Percentiles rank a stretch among this genome's conserved stretches.
Evolutionary conservation across 1,140 invertebrate species (phyloP).

Genomic region (Oryzaephilus surinamensis): DNA sequence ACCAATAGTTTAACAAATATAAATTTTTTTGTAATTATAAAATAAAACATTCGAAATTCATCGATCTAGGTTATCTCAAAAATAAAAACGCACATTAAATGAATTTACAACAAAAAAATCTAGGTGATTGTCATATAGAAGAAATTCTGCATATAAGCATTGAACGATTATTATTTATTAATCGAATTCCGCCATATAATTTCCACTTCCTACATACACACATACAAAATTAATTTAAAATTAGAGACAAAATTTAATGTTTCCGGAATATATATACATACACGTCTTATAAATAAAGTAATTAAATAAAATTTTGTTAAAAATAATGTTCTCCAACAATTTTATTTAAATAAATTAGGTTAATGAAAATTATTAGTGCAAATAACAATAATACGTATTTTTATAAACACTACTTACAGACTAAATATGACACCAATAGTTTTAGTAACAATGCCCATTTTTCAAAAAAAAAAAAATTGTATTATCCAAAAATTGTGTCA

Average conservation of each 20-base stretch:
- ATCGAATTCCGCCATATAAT: neutral
- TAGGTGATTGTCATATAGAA: too few relatives aligned
- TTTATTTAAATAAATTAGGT: slow-evolving; percentile 3
- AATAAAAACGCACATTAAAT: too few relatives aligned
- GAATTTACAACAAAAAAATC: too few relatives aligned
- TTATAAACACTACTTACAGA: slow-evolving; percentile 48
- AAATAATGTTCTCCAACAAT: too few relatives aligned
- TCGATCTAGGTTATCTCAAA: too few relatives aligned
- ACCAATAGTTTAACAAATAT: too few relatives aligned
- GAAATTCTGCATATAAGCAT: too few relatives aligned
- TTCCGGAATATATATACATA: neutral
- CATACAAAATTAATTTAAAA: neutral
- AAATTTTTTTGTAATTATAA: too few relatives aligned
- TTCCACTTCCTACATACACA: neutral
- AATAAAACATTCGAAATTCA: too few relatives aligned
- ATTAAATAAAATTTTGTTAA: too few relatives aligned
- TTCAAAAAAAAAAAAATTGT: slow-evolving; percentile 16
- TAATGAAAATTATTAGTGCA: slow-evolving; percentile 5
- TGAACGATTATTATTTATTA: too few relatives aligned
- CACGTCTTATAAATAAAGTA: neutral
- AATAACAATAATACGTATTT: slow-evolving; percentile 4
- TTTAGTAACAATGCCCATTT: slow-evolving; percentile 59
- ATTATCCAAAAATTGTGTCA: too few relatives aligned
- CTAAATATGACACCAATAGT: slow-evolving; percentile 60
- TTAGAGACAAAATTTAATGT: neutral